phyloP scores from a whole-genome alignment of 2,888 invertebrate genomes.

The Drosophila setosimentum region DNA sequence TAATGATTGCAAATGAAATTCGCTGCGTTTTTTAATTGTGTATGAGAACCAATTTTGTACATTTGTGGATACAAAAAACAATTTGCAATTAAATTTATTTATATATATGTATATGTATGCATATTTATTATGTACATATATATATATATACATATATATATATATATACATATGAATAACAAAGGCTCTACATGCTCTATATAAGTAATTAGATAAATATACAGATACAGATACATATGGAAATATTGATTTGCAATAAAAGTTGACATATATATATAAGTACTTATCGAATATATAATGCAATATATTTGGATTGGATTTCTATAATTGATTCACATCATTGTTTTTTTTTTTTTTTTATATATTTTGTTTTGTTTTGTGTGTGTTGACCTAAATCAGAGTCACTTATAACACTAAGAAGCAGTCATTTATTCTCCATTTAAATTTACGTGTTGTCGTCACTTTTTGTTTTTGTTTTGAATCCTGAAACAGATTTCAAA shows the following conservation, averaged over 20 bases:
- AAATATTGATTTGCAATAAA: constrained; percentile 55
- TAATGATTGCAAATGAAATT: constrained; percentile 73
- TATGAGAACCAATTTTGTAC: constrained; percentile 80
- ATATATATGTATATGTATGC: constrained; percentile 24
- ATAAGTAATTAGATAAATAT: constrained; percentile 52
- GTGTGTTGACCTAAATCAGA: constrained; percentile 72
- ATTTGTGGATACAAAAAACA: constrained; percentile 62
- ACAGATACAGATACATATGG: constrained; percentile 34
- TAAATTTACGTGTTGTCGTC: constrained; percentile 81
- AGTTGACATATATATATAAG: constrained; percentile 60
- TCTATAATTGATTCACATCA: constrained; percentile 65
- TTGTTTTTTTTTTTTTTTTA: constrained; percentile 7
- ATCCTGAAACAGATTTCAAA: constrained; percentile 81
- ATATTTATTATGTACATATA: constrained; percentile 17
- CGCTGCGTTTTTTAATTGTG: constrained; percentile 73
- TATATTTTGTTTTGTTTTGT: constrained; percentile 20
- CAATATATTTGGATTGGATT: constrained; percentile 77
- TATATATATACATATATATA: constrained; percentile 8
- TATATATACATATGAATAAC: constrained; percentile 51
- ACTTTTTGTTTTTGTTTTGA: constrained; percentile 65
- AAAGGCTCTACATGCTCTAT: constrained; percentile 73
- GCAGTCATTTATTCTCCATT: constrained; percentile 85
- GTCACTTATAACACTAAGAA: constrained; percentile 83
- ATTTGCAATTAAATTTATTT: constrained; percentile 37
- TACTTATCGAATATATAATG: constrained; percentile 67